Conservation (phyloP, 2,113 vertebrate species). For the Oreochromis aureus region DNA sequence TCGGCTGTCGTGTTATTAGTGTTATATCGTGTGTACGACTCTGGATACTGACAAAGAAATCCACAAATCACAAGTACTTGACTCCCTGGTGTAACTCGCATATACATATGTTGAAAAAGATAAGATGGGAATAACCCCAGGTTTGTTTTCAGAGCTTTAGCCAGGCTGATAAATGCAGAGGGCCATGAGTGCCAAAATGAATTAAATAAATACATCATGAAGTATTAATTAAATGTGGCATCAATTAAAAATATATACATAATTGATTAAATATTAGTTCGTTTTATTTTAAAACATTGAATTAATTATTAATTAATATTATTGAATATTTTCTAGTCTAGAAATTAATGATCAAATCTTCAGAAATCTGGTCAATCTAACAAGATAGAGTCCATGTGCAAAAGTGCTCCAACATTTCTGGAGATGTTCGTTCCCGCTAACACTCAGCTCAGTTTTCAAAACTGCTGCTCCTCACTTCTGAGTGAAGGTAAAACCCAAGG, state of each 20-base stretch:
- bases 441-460: neutral
- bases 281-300: neutral
- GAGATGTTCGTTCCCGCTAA: neutral
- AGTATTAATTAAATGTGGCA: neutral
- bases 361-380: neutral
- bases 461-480: neutral
- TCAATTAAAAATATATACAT: neutral
- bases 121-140: neutral
- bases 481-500: neutral
- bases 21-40: neutral
- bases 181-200: neutral
- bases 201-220: neutral
- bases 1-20: neutral
- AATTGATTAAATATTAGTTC: neutral
- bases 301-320: neutral
- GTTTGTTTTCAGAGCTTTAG: neutral
- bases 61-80: neutral
- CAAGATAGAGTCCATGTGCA: neutral
- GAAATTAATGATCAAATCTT: neutral
- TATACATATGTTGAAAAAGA: neutral
- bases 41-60: neutral
- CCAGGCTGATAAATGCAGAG: neutral
- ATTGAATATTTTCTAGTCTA: neutral
- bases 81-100: neutral
- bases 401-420: neutral